A percentile compares a stretch with the other conserved stretches of the same genome.
phyloP scores from a whole-genome alignment of 2,113 vertebrate species.

The Malurus cyaneus region DNA sequence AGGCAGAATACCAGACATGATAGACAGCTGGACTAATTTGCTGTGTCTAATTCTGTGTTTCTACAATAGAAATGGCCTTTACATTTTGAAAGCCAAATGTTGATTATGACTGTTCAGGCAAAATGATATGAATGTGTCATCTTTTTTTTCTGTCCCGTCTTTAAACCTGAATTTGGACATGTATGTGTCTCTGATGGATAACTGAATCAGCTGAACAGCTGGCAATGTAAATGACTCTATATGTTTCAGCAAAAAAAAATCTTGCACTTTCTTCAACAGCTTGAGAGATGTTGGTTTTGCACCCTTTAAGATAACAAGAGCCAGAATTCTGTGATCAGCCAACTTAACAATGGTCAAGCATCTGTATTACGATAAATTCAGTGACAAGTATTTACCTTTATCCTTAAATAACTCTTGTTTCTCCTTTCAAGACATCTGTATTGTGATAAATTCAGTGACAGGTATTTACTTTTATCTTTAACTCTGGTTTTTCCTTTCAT shows the following conservation, averaged over 20 bases:
- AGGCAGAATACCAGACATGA: conserved; percentile 48
- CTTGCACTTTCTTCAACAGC: neutral
- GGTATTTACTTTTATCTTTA: neutral
- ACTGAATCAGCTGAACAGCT: neutral
- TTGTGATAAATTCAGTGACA: neutral
- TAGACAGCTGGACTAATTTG: conserved; percentile 17
- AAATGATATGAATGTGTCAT: neutral
- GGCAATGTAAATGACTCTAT: neutral
- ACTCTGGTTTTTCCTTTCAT: neutral
- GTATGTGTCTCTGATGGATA: neutral
- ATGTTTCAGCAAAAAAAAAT: neutral
- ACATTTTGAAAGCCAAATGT: neutral
- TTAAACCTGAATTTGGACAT: neutral
- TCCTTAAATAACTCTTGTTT: neutral
- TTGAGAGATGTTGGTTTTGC: neutral
- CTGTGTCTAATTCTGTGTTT: conserved; percentile 23
- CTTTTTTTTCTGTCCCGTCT: neutral
- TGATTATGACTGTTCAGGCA: neutral
- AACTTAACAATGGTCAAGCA: neutral
- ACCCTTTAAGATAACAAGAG: neutral
- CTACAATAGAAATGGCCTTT: neutral
- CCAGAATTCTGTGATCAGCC: neutral
- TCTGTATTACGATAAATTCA: neutral
- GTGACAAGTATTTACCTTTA: neutral
- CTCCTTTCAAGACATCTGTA: neutral